Base-by-base conservation (phyloP, 2,888 invertebrate species). In the Cephus nigrinus region DNA sequence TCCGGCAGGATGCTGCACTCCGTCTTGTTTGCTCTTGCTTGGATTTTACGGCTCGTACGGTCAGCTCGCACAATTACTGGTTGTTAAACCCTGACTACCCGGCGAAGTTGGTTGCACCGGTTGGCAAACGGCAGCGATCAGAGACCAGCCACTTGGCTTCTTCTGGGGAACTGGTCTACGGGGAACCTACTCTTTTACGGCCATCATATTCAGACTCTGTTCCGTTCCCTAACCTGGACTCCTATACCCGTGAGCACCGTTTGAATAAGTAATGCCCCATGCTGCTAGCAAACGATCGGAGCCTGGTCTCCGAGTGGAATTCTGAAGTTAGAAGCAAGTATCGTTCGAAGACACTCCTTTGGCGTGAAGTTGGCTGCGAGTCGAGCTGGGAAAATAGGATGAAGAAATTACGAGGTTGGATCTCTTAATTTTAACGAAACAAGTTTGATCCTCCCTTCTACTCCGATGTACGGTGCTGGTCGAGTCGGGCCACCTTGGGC, bases 391-490 rank as follows among this genome's bases (percentile, higher is more conserved):
- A 74, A 76, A 84, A 86, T 85, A 83, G 83, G 89, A 90, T 89
- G 89, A 90, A 90, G 90, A 90, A 90, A 90, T 90, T 90, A 89
- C 86, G 85, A 81, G 83, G 81, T 82, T 82, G 87, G 86, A 90
- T 90, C 89, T 89, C 90, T 90, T 88, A 90, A 90, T 90, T 89
- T 88, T 87, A 88, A 88, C 86, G 84, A 86, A 87, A 89, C 87
- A 86, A 83, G 86, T 84, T 84, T 80, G 82, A 85, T 82, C 81
- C 85, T 78, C 74, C 71, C 71, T 77, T 80, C 80, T 82, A 81
- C 36, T 15, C 30, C 72, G 31, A 55, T 75, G 55, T 72, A 74
- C 75, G 35, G 35, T 55, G 69, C 32, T 2, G 79, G 76, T 68
- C 71, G 76, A 74, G 36, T 69, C 74, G 69, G 72, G 34, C 68